Evolutionary conservation across 2,113 vertebrate genomes (phyloP).

Genomic region (Parotia lawesii): DNA sequence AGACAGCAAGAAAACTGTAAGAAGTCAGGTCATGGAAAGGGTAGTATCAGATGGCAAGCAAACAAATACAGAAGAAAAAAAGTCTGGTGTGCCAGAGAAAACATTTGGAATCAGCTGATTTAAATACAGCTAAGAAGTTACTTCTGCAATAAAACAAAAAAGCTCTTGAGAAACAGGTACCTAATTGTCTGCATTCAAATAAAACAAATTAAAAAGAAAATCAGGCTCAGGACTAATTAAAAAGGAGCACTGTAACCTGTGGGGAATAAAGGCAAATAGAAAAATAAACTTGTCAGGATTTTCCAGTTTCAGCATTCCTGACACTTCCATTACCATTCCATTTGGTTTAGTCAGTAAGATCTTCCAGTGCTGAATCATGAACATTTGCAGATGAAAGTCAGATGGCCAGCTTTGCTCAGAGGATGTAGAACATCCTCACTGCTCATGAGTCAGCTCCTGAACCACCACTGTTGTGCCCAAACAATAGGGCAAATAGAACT

Average conservation of each 20-base stretch:
- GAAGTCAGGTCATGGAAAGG: neutral
- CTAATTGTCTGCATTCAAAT: neutral
- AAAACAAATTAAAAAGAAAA: neutral
- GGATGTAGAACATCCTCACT: neutral
- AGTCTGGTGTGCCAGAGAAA: neutral
- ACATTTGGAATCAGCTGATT: neutral
- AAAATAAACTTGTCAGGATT: neutral
- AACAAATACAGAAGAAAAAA: neutral
- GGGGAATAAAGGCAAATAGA: neutral
- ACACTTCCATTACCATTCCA: neutral
- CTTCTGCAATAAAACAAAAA: neutral
- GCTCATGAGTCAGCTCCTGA: neutral
- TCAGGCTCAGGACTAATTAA: neutral
- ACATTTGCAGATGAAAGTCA: neutral
- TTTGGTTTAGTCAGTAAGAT: neutral
- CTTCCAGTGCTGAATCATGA: neutral
- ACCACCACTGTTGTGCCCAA: neutral
- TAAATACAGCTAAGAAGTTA: neutral
- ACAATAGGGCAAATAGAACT: neutral
- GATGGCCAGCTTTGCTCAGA: neutral
- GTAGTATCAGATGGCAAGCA: neutral
- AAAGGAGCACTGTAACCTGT: neutral
- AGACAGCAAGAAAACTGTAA: neutral
- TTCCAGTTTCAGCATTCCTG: constrained; percentile 15
- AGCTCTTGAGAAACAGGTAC: neutral